Evolutionary conservation across 2,113 vertebrate genomes (phyloP), one percentile per base, ranked within the genome.

Genomic region (Thomomys bottae): DNA sequence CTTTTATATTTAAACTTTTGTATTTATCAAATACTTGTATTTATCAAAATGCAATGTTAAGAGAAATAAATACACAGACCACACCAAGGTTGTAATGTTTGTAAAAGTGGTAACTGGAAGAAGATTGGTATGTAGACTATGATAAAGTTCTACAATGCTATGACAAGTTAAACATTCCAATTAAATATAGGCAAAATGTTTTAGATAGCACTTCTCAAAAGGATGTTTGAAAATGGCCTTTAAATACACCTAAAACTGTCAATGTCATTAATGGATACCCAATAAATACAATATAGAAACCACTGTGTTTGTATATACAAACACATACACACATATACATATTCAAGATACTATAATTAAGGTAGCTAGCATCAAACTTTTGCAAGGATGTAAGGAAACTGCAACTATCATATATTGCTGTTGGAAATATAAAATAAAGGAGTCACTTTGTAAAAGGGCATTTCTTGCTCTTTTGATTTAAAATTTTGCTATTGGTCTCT

Each of bases 1-100:
- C 88, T 54, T 76, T 57, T 71, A 76, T 83, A 76, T 68, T 30
- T 49, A 72, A 92, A 70, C 14, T 68, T 3, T 28, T 76, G 12
- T 86, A 6, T 59, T 95, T 59, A 78, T 68, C 42, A 61, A 88
- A 90, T n/a, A 73, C 3, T 28, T 76, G 12, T 86, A 6, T 59
- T 95, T 59, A 78, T 68, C 42, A 61, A 88, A 90, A 78, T 18
- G 45, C 12, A 81, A 87, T 18, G 42, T 72, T 30, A 84, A 80
- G 30, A 72, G 8, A 87, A 93, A 84, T 63, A 9, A 87, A 67
- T 40, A 84, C 34, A 21, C 6, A 93, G n/a, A 3, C 9, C 26
- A 71, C 75, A 20, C 9, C 15, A 73, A 0, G 17, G 24, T 68
- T 6, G 26, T 75, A 49, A 45, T 86, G 78, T 93, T 59, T 85